Percentiles rank a stretch among this genome's conserved stretches.
Conservation (phyloP, 2,888 invertebrate genomes). For the Acholoe squamosa region DNA sequence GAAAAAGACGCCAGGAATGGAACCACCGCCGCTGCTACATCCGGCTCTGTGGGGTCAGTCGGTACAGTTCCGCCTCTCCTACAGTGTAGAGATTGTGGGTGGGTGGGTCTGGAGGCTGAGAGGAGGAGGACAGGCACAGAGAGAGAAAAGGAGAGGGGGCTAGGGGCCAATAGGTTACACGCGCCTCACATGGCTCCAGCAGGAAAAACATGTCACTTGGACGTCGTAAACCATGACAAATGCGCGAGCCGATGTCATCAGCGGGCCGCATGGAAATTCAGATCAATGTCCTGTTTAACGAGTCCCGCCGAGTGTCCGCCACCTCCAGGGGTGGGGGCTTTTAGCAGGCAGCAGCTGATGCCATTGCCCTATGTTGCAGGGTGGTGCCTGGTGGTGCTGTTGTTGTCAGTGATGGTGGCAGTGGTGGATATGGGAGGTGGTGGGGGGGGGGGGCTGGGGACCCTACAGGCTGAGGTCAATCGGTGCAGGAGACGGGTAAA, state of each 20-base stretch:
- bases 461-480: conserved; percentile 2
- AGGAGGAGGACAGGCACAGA: not conserved
- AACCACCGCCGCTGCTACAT: not conserved
- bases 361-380: not conserved
- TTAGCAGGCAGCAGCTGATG: not conserved
- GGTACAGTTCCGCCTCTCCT: not conserved
- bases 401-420: not conserved
- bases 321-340: not conserved
- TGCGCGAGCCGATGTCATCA: conserved; percentile 40
- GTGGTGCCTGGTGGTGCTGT: not conserved
- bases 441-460: not conserved
- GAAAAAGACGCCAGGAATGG: not conserved
- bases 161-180: conserved; percentile 59
- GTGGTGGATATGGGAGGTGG: not conserved
- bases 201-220: conserved; percentile 58
- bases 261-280: conserved; percentile 35
- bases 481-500: conserved; percentile 47
- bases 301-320: not conserved
- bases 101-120: not conserved
- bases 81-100: not conserved
- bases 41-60: not conserved
- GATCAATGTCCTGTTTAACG: conserved; percentile 61
- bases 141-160: not conserved
- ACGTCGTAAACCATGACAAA: conserved; percentile 52
- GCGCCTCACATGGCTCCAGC: conserved; percentile 39